A percentile compares a stretch with the other conserved stretches of the same genome.
phyloP scores from a whole-genome alignment of 2,797 vertebrate genomes.

The Catamblyrhynchus diadema region DNA sequence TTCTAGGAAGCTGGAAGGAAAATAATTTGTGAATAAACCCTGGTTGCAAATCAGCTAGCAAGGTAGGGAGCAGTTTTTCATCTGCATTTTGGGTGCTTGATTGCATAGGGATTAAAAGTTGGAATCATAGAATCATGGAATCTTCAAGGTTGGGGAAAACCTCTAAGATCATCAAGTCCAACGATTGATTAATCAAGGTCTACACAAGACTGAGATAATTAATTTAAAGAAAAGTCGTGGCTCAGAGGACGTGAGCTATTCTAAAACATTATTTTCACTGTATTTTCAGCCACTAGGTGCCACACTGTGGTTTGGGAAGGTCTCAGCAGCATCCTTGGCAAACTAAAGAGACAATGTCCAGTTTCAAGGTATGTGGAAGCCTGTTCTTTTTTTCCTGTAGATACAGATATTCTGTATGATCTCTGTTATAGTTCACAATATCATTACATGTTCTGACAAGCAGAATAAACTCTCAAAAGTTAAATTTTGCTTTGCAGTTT shows the following conservation, averaged over 20 bases:
- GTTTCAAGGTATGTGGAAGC: neutral
- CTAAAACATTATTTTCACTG: neutral
- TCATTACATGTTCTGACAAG: neutral
- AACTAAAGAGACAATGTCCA: neutral
- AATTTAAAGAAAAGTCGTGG: neutral
- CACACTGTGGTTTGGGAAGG: neutral
- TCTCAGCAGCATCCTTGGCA: neutral
- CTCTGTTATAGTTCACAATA: rapidly evolving
- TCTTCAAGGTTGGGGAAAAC: neutral
- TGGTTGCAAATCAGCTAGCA: neutral
- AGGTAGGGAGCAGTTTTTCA: neutral
- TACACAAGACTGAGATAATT: neutral
- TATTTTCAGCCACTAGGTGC: constrained; percentile 21
- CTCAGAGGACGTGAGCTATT: neutral
- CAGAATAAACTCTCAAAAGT: neutral
- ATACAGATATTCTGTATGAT: neutral
- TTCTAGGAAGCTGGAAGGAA: neutral
- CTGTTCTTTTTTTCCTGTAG: neutral
- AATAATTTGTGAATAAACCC: neutral
- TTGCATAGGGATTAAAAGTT: neutral
- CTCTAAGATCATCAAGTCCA: neutral
- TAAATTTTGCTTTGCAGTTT: neutral
- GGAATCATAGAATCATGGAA: neutral
- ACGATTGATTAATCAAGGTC: neutral
- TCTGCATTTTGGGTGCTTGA: neutral